A percentile compares a stretch with the other conserved stretches of the same genome.
phyloP scores from a whole-genome alignment of 2,797 vertebrate species.

The Hydrocynus forskahlii region DNA sequence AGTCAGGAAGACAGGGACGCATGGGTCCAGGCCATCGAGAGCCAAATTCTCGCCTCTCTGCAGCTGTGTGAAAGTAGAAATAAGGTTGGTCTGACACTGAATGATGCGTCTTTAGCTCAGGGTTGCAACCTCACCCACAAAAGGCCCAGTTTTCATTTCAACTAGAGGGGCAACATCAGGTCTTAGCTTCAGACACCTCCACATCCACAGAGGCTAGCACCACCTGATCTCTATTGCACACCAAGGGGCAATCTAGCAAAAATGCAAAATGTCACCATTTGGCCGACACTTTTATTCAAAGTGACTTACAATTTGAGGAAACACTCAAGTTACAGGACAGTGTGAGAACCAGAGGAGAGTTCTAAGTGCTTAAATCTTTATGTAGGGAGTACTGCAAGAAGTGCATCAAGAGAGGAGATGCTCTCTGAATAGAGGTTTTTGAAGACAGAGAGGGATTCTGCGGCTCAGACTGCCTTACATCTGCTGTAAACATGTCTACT shows the following conservation, averaged over 20 bases:
- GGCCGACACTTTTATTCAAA: too few relatives aligned
- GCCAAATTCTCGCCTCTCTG: slow-evolving; percentile 95
- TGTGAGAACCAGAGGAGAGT: too few relatives aligned
- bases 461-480: neutral
- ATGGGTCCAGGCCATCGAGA: slow-evolving; percentile 95
- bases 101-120: neutral
- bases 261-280: too few relatives aligned
- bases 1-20: slow-evolving; percentile 92
- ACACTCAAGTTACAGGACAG: too few relatives aligned
- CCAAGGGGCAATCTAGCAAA: too few relatives aligned
- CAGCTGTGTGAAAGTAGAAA: slow-evolving; percentile 96
- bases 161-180: neutral
- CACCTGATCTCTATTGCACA: neutral
- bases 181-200: neutral
- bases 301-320: too few relatives aligned
- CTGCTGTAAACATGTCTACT: neutral
- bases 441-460: too few relatives aligned
- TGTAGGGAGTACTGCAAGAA: too few relatives aligned
- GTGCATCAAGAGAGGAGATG: too few relatives aligned
- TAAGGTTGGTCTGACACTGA: slow-evolving; percentile 77
- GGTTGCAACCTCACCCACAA: neutral
- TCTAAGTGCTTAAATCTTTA: too few relatives aligned
- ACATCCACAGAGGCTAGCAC: neutral
- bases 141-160: neutral
- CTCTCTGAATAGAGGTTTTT: too few relatives aligned